Conservation (phyloP, 1,140 invertebrate genomes). For the Bombus waltoni region DNA sequence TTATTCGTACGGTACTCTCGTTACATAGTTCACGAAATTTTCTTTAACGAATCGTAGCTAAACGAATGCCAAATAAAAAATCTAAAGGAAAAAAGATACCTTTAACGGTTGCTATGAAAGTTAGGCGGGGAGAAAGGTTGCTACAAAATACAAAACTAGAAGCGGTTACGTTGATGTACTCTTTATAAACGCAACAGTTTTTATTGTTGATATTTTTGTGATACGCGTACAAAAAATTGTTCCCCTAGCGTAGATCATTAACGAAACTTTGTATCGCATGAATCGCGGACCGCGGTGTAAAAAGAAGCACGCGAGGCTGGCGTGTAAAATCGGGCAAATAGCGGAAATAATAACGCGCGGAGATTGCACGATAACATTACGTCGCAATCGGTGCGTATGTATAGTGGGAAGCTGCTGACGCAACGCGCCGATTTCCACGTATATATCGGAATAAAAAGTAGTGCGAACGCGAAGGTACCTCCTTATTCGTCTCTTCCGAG, state of each 20-base stretch:
- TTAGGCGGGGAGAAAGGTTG: background rate
- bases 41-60: constrained; percentile 10
- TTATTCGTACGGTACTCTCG: background rate
- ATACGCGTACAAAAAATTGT: background rate
- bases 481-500: background rate
- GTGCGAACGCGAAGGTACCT: constrained; percentile 26
- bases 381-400: constrained; percentile 18
- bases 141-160: no score
- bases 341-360: constrained; percentile 39
- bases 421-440: constrained; percentile 43
- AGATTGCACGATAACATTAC: constrained; percentile 50
- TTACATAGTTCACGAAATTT: background rate
- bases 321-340: background rate
- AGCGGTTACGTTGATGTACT: background rate
- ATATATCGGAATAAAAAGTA: constrained; percentile 10
- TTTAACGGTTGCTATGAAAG: background rate
- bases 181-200: background rate
- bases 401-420: constrained; percentile 35
- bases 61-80: background rate
- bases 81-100: background rate
- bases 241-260: background rate
- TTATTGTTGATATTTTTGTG: background rate
- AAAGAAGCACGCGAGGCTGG: background rate
- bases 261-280: background rate
- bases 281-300: background rate